Base-by-base conservation (phyloP, 1,140 invertebrate genomes). In the Chrysomallon squamiferum region DNA sequence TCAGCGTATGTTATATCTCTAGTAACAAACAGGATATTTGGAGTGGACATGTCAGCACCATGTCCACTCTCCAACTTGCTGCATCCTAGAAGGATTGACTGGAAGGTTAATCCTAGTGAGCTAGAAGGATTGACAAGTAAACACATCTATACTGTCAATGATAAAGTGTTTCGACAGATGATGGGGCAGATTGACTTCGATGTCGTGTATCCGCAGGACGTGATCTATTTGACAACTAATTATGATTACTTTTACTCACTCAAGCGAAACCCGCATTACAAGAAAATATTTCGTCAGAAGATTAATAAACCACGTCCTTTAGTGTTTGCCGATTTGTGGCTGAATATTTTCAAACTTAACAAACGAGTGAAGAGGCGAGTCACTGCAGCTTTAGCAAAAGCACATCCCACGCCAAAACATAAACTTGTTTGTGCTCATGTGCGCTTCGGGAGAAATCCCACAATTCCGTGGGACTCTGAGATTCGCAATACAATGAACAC, bases 361-460 rank as follows among this genome's bases (percentile, higher is more conserved):
- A 72, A 68, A 41, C 41, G 66, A 2, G 70, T 72, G 58, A 45
- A 60, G n/a, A 60, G 66, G 18, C 66, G 62, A 18, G 61, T 65
- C 7, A 61, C 59, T 15, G 52, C 62, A 11, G 66, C 66, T 15
- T 35, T 72, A 27, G 52, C 64, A 11, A 50, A 65, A 35, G 64
- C 66, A 7, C 47, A 59, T 3, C 62, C 69, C 22, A 62, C 67
- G 9, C 32, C 33, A 18, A 54, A 57, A 13, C 64, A 69, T 59
- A 72, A 72, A 38, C 57, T 75, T 30, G 65, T 72, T 20, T 72
- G 73, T 49, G 73, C 70, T 35, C 73, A 75, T 47, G 60, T 75
- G 13, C 45, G 73, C 25, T 67, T 75, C 30, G 73, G 73, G 18
- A 54, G 66, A 32, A 75, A 70, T 62, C 73, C 73, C 9, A 66